Conservation (phyloP, 1,140 invertebrate species). For the Zelostemma sp. region DNA sequence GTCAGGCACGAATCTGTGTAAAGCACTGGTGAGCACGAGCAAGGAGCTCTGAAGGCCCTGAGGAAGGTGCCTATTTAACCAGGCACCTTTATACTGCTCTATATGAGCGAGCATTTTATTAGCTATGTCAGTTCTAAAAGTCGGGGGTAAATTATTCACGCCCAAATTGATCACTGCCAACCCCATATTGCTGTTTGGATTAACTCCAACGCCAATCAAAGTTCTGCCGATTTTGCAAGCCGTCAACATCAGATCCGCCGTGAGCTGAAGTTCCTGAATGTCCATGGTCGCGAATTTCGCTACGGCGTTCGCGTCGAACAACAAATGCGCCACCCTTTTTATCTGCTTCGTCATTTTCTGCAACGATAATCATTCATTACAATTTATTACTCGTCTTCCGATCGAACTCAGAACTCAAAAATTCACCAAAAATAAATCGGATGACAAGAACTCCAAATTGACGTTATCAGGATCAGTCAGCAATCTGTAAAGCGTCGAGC, state of each 20-base stretch:
- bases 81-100: slow-evolving; percentile 74
- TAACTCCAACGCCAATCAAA: slow-evolving; percentile 73
- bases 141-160: slow-evolving; percentile 74
- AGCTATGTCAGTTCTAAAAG: slow-evolving; percentile 76
- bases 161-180: slow-evolving; percentile 76
- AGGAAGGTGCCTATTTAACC: slow-evolving; percentile 72
- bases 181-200: slow-evolving; percentile 75
- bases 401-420: slow-evolving; percentile 18
- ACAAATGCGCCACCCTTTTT: slow-evolving; percentile 70
- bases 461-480: slow-evolving; percentile 76
- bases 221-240: slow-evolving; percentile 75
- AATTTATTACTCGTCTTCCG: too few relatives aligned
- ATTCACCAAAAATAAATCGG: slow-evolving; percentile 74
- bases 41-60: slow-evolving; percentile 72
- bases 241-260: slow-evolving; percentile 75
- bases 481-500: slow-evolving; percentile 76
- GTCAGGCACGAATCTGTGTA: slow-evolving; percentile 72
- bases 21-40: slow-evolving; percentile 70
- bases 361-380: slow-evolving; percentile 38
- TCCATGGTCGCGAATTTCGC: slow-evolving; percentile 69
- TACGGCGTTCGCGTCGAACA: slow-evolving; percentile 66
- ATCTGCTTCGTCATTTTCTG: slow-evolving; percentile 75
- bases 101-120: slow-evolving; percentile 75
- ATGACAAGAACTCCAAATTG: slow-evolving; percentile 73
- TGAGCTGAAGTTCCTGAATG: slow-evolving; percentile 73